Conservation (phyloP, 2,113 vertebrate species). For the Eptesicus fuscus region DNA sequence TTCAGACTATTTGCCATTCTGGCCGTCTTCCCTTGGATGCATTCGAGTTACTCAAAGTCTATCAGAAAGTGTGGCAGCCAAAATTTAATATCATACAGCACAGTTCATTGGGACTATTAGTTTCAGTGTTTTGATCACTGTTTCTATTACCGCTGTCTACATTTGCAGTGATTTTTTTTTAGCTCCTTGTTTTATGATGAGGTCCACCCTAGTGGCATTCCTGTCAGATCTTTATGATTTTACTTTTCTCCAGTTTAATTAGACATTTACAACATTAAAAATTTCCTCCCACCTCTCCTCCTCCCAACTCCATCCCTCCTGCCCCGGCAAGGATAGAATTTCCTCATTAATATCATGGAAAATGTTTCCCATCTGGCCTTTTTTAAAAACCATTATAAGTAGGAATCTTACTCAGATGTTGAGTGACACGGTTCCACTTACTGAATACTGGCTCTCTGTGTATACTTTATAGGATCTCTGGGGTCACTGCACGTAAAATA, state of each 20-base stretch:
- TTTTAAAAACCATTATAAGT: constrained; percentile 29
- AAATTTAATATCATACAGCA: neutral
- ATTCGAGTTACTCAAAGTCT: neutral
- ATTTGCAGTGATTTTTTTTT: neutral
- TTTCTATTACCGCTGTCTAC: neutral
- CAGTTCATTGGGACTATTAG: neutral
- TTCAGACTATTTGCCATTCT: neutral
- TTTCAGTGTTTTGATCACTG: neutral
- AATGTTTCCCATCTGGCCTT: constrained; percentile 43
- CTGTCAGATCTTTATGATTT: constrained; percentile 22
- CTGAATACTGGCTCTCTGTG: neutral
- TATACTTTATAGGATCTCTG: constrained; percentile 23
- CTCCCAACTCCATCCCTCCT: neutral
- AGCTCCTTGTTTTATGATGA: neutral
- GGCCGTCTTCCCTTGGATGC: neutral
- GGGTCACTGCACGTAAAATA: neutral
- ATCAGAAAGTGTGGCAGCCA: neutral
- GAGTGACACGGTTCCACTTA: constrained; percentile 17
- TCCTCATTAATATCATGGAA: constrained; percentile 48
- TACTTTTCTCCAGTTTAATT: constrained; percentile 36
- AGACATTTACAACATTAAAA: neutral
- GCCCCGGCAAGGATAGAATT: constrained; percentile 10
- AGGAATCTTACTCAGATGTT: constrained; percentile 42
- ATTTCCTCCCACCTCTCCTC: neutral
- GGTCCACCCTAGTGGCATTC: neutral